These are phyloP conservation scores for Brachionus manjavacas DNA, from an alignment of 1,140 invertebrate species.

Conservation along the genomic window DNA sequence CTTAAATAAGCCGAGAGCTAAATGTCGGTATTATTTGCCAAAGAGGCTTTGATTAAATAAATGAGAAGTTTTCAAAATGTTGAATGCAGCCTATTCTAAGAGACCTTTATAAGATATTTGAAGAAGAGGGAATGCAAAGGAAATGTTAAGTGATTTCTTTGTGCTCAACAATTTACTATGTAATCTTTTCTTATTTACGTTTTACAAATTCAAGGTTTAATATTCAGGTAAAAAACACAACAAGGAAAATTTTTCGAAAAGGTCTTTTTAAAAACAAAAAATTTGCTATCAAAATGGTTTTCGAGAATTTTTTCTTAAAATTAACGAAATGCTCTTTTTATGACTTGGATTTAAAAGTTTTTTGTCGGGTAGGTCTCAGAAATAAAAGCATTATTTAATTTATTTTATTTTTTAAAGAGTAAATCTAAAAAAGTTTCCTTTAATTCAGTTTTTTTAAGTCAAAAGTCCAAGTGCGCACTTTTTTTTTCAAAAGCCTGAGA, in stretches of 20 bases:
- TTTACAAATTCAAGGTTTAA: not conserved
- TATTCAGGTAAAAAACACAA: not conserved
- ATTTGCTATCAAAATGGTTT: not conserved
- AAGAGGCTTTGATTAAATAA: not conserved
- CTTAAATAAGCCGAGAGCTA: not conserved
- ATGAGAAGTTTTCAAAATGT: not conserved
- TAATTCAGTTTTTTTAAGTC: no score
- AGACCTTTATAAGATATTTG: not conserved
- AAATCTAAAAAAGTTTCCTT: no score
- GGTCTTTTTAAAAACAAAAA: not conserved
- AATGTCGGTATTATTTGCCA: not conserved
- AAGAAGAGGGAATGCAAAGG: not conserved
- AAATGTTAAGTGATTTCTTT: slow-evolving; percentile 6
- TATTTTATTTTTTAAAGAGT: no score
- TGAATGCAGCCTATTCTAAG: not conserved
- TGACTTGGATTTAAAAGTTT: not conserved
- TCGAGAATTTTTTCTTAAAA: not conserved
- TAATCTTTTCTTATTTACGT: not conserved
- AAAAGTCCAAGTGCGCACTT: no score
- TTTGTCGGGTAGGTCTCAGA: not conserved
- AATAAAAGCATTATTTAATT: not conserved
- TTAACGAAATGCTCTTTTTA: not conserved
- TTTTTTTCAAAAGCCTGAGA: no score
- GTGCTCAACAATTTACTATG: not conserved
- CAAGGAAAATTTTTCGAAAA: not conserved